Evolutionary conservation across 2,888 invertebrate species (phyloP), one percentile per base, ranked within the genome.

Genomic region (Eretmocerus hayati): DNA sequence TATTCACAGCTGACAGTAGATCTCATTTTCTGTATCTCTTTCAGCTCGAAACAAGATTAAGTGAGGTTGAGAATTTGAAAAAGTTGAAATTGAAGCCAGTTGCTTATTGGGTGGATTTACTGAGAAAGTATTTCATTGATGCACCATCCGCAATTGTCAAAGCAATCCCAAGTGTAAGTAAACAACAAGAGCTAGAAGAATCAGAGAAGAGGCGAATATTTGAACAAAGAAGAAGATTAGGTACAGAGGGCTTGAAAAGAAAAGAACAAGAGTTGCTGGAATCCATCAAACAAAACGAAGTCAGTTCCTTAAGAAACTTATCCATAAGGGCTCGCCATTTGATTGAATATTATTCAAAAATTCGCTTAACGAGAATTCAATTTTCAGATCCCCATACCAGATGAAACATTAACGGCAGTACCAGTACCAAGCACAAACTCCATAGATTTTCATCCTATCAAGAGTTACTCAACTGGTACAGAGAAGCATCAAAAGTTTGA

Each of bases 231-330:
- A 68, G 75, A 45, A 59, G 62, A 11, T 74, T 93, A 3, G 87
- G 88, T 2, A 75, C 77, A 47, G 75, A 75, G 1, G 92, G 92
- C 1, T 73, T 93, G 18, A 74, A 77, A 42, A 65, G 78, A 48
- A 85, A 84, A 63, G 80, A 73, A 2, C 73, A 77, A 52, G 69
- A 74, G 21, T 68, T 92, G 18, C 74, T 80, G 44, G 75, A 81
- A 41, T 90, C 92, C 0, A 81, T 87, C 60, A 77, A 79, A 43
- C 79, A 78, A 55, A 91, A 92, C 72, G 87, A 88, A 73, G 87
- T 85, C 26, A 30, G 13, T 31, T 13, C 26, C 18, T 19, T 18
- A 43, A 36, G 21, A 48, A 41, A 37, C 8, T 11, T 26, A 26
- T 26, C 11, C 11, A 9, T 26, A 11, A 6, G 26, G 6, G 26